Conservation (phyloP, 2,888 invertebrate genomes). For the Phyllotreta striolata region DNA sequence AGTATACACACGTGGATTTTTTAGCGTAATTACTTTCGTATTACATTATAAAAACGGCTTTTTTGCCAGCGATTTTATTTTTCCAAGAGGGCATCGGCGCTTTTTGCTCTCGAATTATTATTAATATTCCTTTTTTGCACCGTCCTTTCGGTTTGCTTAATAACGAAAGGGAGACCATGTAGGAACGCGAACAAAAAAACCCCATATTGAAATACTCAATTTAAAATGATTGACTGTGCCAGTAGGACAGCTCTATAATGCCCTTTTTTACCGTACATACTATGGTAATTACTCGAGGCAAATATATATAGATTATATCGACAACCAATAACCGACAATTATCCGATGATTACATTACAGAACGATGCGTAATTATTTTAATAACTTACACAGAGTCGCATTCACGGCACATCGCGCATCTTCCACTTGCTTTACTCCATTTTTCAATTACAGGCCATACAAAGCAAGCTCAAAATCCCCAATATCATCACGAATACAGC, state of each 20-base stretch:
- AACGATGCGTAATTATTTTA: conserved; percentile 44
- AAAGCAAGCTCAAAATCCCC: too few species aligned
- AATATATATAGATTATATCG: conserved; percentile 44
- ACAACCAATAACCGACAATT: conserved; percentile 44
- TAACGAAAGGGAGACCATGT: conserved; percentile 22
- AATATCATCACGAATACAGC: too few species aligned
- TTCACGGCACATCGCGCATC: conserved; percentile 1
- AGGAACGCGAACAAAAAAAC: conserved; percentile 23
- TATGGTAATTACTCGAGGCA: conserved; percentile 39
- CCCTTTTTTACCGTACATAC: conserved; percentile 29
- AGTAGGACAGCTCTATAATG: conserved; percentile 40
- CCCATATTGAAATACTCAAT: conserved; percentile 26
- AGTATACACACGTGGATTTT: conserved; percentile 2
- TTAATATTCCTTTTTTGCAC: conserved; percentile 13
- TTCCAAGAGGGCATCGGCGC: conserved; percentile 10
- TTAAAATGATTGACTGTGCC: conserved; percentile 40
- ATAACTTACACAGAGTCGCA: conserved; percentile 37
- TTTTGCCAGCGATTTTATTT: conserved; percentile 11
- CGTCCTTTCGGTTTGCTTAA: conserved; percentile 18
- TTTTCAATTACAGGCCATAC: too few species aligned
- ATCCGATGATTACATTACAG: conserved; percentile 43
- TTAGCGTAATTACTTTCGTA: conserved; percentile 12
- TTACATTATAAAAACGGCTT: conserved; percentile 20
- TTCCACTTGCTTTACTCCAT: too few species aligned
- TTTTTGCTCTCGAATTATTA: conserved; percentile 20